Evolutionary conservation across 2,113 vertebrate species (phyloP), one percentile per base, ranked within the genome.

Genomic region (Aix galericulata): DNA sequence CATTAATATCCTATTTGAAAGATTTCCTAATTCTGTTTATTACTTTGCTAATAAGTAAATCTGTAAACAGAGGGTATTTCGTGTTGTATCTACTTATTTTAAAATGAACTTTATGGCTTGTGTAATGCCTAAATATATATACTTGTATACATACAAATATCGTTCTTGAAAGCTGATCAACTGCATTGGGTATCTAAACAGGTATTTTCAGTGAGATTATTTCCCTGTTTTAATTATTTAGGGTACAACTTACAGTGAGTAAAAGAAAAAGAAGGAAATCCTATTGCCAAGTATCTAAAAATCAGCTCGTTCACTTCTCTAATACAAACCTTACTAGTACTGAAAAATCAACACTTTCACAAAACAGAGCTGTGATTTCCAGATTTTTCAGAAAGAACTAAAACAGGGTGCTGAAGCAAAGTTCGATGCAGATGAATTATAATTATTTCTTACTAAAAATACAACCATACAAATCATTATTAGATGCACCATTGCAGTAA

Each of bases 1-100:
- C 63, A 40, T 59, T 92, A 84, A 87, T 63, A 56, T 62, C 40
- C 40, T 59, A 74, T 48, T 71, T 38, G 69, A 93, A 94, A 88
- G 59, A 40, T 77, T 94, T 91, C 62, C 79, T 96, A 88, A 82
- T n/a, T 17, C 11, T 87, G 18, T 72, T 93, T 96, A 91, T 96
- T 94, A 84, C 73, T 97, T 97, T 83, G 55, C 85, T 95, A 91
- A 94, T 94, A 96, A 85, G 83, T 82, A 95, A 97, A 96, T 77
- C 63, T 96, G 92, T 93, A 75, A 91, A 89, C 71, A 91, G 36
- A 71, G 17, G 32, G 17, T 68, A 55, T 80, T 91, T 88, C 88
- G 22, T 77, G 23, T 72, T 81, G 26, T 38, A 52, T 60, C 48
- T 78, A 48, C 82, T 62, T 69, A 62, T 36, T 93, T 27, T 1